These are phyloP conservation scores for Mesorhabditis sp. DNA, from an alignment of 2,888 invertebrate species.

Conservation along the genomic window DNA sequence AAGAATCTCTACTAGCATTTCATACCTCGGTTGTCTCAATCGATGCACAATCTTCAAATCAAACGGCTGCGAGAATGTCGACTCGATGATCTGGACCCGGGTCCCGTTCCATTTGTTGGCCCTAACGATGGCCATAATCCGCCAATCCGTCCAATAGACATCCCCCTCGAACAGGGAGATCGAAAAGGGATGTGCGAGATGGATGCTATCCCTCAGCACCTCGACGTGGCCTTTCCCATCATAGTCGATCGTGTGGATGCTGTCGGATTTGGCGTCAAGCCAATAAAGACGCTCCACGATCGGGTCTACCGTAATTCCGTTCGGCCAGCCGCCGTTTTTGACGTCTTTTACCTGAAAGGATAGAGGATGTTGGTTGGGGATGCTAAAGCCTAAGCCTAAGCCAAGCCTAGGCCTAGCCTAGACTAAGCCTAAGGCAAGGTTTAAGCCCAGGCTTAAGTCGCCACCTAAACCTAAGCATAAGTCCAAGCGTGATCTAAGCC, in stretches of 20 bases:
- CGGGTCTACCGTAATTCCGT: slow-evolving; percentile 78
- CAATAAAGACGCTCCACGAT: slow-evolving; percentile 66
- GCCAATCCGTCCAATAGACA: slow-evolving; percentile 92
- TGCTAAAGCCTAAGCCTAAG: too few relatives aligned
- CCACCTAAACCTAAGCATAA: too few relatives aligned
- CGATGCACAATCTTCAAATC: slow-evolving; percentile 80
- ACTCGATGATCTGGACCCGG: slow-evolving; percentile 72
- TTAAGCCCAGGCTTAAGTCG: too few relatives aligned
- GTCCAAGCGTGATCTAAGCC: too few relatives aligned
- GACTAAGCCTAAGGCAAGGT: too few relatives aligned
- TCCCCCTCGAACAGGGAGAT: slow-evolving; percentile 79
- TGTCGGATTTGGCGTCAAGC: slow-evolving; percentile 68
- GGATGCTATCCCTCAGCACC: slow-evolving; percentile 72
- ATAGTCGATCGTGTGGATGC: slow-evolving; percentile 78
- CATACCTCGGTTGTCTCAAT: neutral
- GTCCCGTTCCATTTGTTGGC: slow-evolving; percentile 81
- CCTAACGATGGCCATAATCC: slow-evolving; percentile 77
- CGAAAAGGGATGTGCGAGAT: slow-evolving; percentile 79
- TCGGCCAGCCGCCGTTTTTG: slow-evolving; percentile 58
- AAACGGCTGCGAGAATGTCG: slow-evolving; percentile 82
- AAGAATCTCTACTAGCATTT: neutral
- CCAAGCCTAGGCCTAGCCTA: too few relatives aligned
- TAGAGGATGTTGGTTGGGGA: too few relatives aligned
- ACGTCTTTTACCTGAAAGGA: slow-evolving; percentile 11
- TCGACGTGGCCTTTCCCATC: slow-evolving; percentile 72